Evolutionary conservation across 2,797 vertebrate genomes (phyloP).

Genomic region (Microchirus variegatus): DNA sequence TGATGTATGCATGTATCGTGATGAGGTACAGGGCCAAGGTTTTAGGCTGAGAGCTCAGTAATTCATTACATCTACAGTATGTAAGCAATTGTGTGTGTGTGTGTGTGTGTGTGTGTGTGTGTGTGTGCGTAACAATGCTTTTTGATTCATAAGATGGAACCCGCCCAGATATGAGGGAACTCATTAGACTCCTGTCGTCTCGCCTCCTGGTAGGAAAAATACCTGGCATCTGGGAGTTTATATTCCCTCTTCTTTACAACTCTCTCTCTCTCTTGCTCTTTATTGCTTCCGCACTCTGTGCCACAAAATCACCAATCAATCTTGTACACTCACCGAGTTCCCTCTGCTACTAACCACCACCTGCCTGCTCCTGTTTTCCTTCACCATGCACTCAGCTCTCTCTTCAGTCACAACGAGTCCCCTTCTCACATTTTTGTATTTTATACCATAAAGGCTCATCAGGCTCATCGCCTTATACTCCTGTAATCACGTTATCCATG

Average conservation of each 20-base stretch:
- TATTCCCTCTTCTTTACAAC: slow-evolving; percentile 58
- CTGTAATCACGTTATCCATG: slow-evolving; percentile 59
- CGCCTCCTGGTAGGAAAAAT: slow-evolving; percentile 72
- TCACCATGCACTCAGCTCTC: slow-evolving; percentile 24
- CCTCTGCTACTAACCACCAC: slow-evolving; percentile 56
- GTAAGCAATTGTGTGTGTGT: slow-evolving; percentile 8
- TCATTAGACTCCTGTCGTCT: slow-evolving; percentile 75
- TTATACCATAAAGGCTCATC: slow-evolving; percentile 56
- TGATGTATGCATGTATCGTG: slow-evolving; percentile 59
- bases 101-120: slow-evolving; percentile 13
- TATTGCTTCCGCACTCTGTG: slow-evolving; percentile 71
- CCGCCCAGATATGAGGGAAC: slow-evolving; percentile 65
- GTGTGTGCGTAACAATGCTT: slow-evolving; percentile 25
- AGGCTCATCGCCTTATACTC: slow-evolving; percentile 46
- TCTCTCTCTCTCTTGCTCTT: slow-evolving; percentile 37
- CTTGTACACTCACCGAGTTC: slow-evolving; percentile 57
- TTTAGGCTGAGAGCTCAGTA: slow-evolving; percentile 61
- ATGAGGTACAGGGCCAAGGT: slow-evolving; percentile 62
- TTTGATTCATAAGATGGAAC: slow-evolving; percentile 73
- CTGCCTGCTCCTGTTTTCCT: slow-evolving; percentile 51
- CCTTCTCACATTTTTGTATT: slow-evolving; percentile 44
- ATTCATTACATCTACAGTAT: slow-evolving; percentile 59
- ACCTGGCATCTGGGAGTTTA: slow-evolving; percentile 75
- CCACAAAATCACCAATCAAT: slow-evolving; percentile 79
- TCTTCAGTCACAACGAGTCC: slow-evolving; percentile 34